Percentiles rank a stretch among this genome's conserved stretches.
These are phyloP conservation scores for Vidua chalybeata DNA, from an alignment of 2,113 vertebrate genomes.

Conservation along the genomic window DNA sequence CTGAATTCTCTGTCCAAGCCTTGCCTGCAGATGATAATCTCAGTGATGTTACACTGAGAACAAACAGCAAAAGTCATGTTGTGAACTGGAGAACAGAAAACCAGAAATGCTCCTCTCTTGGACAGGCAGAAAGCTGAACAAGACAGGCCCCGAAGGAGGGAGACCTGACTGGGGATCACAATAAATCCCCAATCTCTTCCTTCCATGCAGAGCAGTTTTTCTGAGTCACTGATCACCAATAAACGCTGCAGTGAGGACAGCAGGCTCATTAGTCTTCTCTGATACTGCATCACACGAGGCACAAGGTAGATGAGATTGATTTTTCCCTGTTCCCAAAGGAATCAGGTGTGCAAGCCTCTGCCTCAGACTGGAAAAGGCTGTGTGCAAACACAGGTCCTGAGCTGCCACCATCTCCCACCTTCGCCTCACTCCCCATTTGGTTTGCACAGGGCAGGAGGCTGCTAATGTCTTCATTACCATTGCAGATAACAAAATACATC, in stretches of 20 bases:
- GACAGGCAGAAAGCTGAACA: not conserved
- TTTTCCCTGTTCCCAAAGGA: not conserved
- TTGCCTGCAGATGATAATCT: not conserved
- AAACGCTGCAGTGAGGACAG: not conserved
- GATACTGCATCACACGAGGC: not conserved
- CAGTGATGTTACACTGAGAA: not conserved
- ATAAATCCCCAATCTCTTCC: not conserved
- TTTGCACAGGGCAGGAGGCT: not conserved
- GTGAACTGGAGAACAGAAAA: not conserved
- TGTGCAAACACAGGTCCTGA: not conserved
- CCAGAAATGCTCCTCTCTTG: not conserved
- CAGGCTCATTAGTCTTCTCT: slow-evolving; percentile 7
- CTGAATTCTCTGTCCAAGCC: not conserved
- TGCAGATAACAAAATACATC: slow-evolving; percentile 8
- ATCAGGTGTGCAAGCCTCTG: not conserved
- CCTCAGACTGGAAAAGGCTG: not conserved
- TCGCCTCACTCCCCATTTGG: not conserved
- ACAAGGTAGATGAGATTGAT: not conserved
- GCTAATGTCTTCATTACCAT: not conserved
- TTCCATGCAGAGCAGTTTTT: not conserved
- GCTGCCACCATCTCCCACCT: not conserved
- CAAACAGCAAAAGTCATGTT: not conserved
- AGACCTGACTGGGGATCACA: not conserved
- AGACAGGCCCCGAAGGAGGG: not conserved
- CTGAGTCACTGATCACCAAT: not conserved